Base-by-base conservation (phyloP, 2,888 invertebrate genomes). In the Harpagoxenus sublaevis region DNA sequence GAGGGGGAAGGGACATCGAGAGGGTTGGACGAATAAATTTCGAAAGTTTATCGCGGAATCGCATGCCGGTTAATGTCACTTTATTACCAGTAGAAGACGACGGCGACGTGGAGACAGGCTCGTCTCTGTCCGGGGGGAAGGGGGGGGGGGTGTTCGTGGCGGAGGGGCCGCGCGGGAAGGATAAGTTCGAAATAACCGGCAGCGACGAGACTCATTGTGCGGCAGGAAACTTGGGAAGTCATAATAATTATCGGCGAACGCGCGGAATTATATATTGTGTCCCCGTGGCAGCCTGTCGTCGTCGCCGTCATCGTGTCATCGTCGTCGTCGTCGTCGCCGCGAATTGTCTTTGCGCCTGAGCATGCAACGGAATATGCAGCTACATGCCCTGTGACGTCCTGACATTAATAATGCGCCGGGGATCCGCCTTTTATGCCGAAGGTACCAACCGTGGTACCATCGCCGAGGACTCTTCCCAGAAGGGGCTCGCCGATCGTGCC, bases 241-340 rank as follows among this genome's bases (percentile, higher is more conserved):
- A 93, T 92, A 94, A 94, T 94, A 95, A 95, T 95, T 95, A 95
- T 94, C 93, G 94, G 94, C 88, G 92, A 93, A 92, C 92, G 89
- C 92, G 89, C 90, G 92, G 94, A 94, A 94, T 94, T 94, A 94
- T 94, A 94, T 94, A 94, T 95, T 93, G 94, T 92, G 92, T 93
- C 90, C 91, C 86, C 83, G 90, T 85, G 74, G 78, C 75, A 78
- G 83, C 77, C 73, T 60, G 66, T 48, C 74, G 85, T 73, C 82
- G 55, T 73, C 82, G 55, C 48, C 62, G 83, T 71, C 74, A 15
- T 68, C 75, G 79, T 81, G 74, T 66, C 77, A 66, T 84, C 84
- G 84, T 28, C 87, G 83, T 82, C 85, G 84, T 84, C 85, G 84
- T 84, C 79, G 83, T 84, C 81, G 66, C 53, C 84, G 84, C 79